phyloP scores from a whole-genome alignment of 2,797 vertebrate species.

The Chelidonichthys spinosus region DNA sequence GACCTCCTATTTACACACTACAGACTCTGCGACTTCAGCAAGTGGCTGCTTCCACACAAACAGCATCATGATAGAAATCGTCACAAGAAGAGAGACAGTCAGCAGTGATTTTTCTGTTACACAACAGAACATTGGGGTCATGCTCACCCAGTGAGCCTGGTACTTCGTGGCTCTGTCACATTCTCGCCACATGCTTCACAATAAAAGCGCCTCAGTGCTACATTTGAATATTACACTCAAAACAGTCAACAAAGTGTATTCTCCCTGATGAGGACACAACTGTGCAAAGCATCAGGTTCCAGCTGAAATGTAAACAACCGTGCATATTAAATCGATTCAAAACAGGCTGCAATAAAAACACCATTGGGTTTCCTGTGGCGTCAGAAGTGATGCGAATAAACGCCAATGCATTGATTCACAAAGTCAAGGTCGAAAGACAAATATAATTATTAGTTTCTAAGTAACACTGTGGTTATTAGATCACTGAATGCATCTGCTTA shows the following conservation, averaged over 20 bases:
- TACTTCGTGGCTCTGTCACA: conserved; percentile 60
- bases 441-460: background rate
- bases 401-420: conserved; percentile 1
- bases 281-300: conserved; percentile 58
- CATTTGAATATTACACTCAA: conserved; percentile 43
- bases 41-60: conserved; percentile 72
- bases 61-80: conserved; percentile 77
- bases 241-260: conserved; percentile 37
- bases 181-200: conserved; percentile 64
- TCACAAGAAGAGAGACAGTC: conserved; percentile 70
- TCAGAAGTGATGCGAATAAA: conserved; percentile 19
- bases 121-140: conserved; percentile 56
- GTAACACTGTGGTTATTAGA: conserved; percentile 29
- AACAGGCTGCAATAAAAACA: conserved; percentile 24
- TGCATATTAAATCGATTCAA: conserved; percentile 50
- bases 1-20: background rate
- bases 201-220: conserved; percentile 63
- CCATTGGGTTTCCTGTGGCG: conserved; percentile 6
- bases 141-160: conserved; percentile 76
- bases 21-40: conserved; percentile 26
- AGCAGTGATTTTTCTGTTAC: conserved; percentile 38
- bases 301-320: conserved; percentile 62
- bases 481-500: conserved; percentile 18
- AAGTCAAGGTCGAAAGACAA: conserved; percentile 10
- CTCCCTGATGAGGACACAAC: conserved; percentile 52